Evolutionary conservation across 2,888 invertebrate species (phyloP).

Genomic region (Caenorhabditis sp.): DNA sequence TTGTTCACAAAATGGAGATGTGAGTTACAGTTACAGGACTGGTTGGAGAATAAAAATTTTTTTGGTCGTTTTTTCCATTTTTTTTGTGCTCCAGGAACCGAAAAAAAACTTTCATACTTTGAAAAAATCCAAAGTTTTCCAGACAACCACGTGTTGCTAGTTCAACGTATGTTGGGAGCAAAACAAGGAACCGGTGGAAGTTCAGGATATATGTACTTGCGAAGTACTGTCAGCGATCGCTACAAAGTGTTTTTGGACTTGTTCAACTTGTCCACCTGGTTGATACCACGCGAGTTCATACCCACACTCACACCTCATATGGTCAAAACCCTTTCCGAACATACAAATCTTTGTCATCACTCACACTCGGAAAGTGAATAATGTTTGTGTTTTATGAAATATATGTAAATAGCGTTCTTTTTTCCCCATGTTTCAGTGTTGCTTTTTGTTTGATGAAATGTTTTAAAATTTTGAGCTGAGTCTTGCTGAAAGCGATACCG

Average conservation of each 20-base stretch:
- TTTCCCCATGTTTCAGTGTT: too few species aligned
- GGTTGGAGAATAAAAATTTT: not conserved
- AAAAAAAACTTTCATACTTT: too few species aligned
- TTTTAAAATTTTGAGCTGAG: too few species aligned
- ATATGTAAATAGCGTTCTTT: too few species aligned
- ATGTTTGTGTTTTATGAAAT: too few species aligned
- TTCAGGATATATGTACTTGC: slow-evolving; percentile 94
- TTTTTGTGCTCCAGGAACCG: too few species aligned
- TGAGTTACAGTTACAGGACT: slow-evolving; percentile 74
- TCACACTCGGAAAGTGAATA: slow-evolving; percentile 16
- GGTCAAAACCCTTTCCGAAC: slow-evolving; percentile 72
- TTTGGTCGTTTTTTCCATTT: too few species aligned
- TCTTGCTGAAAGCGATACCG: too few species aligned
- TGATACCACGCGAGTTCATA: slow-evolving; percentile 88
- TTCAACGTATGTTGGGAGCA: slow-evolving; percentile 97
- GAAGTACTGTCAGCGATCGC: slow-evolving; percentile 95
- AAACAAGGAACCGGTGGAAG: slow-evolving; percentile 97
- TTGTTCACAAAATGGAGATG: slow-evolving; percentile 98
- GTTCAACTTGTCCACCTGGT: slow-evolving; percentile 94
- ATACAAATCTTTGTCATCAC: slow-evolving; percentile 55
- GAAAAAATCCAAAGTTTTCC: slow-evolving; percentile 67
- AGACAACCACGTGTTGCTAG: slow-evolving; percentile 98
- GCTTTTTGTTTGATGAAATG: too few species aligned
- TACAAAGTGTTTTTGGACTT: slow-evolving; percentile 97
- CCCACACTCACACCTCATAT: slow-evolving; percentile 86